Conservation (phyloP, 2,888 invertebrate species). For the Nomada fabriciana region DNA sequence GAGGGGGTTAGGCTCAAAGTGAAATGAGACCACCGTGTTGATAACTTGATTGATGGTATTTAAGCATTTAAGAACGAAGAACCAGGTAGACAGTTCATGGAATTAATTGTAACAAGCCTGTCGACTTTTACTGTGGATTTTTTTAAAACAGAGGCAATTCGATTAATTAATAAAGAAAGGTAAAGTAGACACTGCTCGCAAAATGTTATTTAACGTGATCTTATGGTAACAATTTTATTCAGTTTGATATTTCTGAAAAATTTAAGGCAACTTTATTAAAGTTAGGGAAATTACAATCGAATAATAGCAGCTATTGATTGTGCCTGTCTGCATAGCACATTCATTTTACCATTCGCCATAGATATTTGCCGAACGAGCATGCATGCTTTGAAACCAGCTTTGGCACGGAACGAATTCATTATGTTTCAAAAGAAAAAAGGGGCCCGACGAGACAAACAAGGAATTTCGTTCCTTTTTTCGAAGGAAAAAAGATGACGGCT, state of each 20-base stretch:
- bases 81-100: not conserved
- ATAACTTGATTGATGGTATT: not conserved
- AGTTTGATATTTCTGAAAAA: not conserved
- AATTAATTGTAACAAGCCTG: conserved; percentile 7
- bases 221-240: not conserved
- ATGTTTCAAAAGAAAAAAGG: not conserved
- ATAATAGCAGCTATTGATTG: too few species aligned
- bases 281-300: too few species aligned
- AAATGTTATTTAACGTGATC: conserved; percentile 4
- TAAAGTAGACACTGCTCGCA: too few species aligned
- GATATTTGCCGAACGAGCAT: conserved; percentile 48
- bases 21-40: not conserved
- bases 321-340: too few species aligned
- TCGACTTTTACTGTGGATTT: not conserved
- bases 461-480: not conserved
- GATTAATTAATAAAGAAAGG: not conserved
- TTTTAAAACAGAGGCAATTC: not conserved
- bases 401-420: conserved; percentile 22
- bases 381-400: conserved; percentile 34
- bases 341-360: conserved; percentile 2
- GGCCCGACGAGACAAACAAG: not conserved
- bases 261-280: too few species aligned
- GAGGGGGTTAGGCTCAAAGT: not conserved
- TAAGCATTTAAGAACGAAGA: not conserved
- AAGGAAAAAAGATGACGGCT: conserved; percentile 18